phyloP scores from a whole-genome alignment of 2,113 vertebrate genomes.

The Cacatua alba region DNA sequence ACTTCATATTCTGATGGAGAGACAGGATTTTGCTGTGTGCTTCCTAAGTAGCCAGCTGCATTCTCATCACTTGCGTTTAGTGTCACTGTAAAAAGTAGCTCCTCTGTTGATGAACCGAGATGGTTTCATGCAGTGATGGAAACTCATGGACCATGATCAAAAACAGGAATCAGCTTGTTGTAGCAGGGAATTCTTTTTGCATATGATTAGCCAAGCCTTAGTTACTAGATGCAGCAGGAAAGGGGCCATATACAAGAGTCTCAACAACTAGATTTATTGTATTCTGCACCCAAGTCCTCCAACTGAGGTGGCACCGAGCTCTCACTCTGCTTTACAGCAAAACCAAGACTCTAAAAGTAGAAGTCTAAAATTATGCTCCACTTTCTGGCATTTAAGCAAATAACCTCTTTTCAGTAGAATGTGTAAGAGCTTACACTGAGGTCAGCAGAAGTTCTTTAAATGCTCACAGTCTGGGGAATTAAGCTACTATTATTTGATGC shows the following conservation, averaged over 20 bases:
- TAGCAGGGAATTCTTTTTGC: background rate
- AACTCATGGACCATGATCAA: background rate
- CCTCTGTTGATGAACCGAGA: background rate
- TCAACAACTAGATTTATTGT: background rate
- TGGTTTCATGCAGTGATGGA: background rate
- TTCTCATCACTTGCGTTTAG: background rate
- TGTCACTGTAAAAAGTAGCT: background rate
- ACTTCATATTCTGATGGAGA: background rate
- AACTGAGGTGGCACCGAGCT: background rate
- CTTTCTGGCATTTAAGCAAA: background rate
- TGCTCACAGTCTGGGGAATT: background rate
- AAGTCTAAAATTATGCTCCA: background rate
- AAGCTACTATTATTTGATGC: background rate
- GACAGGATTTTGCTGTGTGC: background rate
- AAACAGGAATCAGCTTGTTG: accelerated
- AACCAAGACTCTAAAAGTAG: background rate
- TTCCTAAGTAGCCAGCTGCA: background rate
- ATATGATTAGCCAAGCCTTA: background rate
- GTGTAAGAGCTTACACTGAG: background rate
- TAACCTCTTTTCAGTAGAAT: background rate
- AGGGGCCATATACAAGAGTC: background rate
- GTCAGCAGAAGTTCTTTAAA: background rate
- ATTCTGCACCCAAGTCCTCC: background rate
- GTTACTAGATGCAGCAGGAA: background rate
- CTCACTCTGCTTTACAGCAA: background rate